A percentile compares a stretch with the other conserved stretches of the same genome.
phyloP scores from a whole-genome alignment of 1,140 invertebrate species.

The Mycetomoellerius zeteki region DNA sequence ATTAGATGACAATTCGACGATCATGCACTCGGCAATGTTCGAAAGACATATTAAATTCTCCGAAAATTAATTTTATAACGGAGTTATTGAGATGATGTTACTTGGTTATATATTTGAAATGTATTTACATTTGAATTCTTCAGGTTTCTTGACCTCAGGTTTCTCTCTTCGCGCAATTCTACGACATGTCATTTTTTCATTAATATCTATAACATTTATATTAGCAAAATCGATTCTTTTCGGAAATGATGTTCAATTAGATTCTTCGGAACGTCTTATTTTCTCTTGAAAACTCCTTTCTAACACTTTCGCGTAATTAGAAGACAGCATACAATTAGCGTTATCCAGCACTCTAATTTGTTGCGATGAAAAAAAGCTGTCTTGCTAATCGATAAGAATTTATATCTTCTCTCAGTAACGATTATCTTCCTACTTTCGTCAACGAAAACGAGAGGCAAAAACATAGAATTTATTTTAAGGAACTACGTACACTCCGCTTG shows the following conservation, averaged over 20 bases:
- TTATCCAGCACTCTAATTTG: constrained; percentile 24
- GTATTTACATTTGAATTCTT: background rate
- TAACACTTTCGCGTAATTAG: constrained; percentile 3
- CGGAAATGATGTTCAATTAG: background rate
- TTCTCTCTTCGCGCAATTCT: background rate
- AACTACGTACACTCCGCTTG: background rate
- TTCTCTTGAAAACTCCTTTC: background rate
- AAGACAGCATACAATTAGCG: background rate
- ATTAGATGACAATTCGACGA: constrained; percentile 23
- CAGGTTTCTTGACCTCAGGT: background rate
- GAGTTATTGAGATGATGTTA: background rate
- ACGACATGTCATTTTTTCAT: background rate
- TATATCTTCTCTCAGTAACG: background rate
- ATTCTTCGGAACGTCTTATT: background rate
- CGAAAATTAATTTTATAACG: constrained; percentile 16
- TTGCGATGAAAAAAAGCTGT: constrained; percentile 21
- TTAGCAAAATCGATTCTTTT: constrained; percentile 25
- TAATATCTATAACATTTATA: constrained; percentile 5
- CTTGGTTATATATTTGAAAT: background rate
- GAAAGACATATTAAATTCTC: background rate
- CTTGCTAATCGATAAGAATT: constrained; percentile 22
- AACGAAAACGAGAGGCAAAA: background rate
- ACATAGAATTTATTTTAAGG: constrained; percentile 14
- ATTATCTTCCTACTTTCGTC: background rate
- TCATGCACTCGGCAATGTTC: background rate